Conservation (phyloP, 1,140 invertebrate species). For the Saccostrea glomerata region DNA sequence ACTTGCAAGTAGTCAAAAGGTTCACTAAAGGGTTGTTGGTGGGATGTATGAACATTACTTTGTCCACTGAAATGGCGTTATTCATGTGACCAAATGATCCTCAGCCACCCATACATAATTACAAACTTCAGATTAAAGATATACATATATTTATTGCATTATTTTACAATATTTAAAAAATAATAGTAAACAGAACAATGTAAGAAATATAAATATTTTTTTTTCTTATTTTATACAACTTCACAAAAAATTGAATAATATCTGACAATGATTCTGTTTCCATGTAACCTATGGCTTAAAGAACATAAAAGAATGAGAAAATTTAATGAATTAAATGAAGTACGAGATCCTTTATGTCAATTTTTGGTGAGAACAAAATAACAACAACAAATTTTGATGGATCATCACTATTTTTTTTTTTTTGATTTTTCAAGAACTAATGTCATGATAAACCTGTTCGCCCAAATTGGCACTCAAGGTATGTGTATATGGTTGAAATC, state of each 20-base stretch:
- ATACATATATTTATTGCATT: conserved; percentile 33
- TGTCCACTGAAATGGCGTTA: no score
- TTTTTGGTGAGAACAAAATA: not conserved
- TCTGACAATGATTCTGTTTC: not conserved
- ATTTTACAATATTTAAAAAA: conserved; percentile 37
- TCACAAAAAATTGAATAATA: conserved; percentile 14
- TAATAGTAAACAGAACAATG: conserved; percentile 30
- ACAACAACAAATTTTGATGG: not conserved
- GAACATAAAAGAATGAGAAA: conserved; percentile 4
- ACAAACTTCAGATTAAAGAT: not conserved
- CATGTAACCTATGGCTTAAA: not conserved
- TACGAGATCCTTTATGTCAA: not conserved
- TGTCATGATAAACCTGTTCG: not conserved
- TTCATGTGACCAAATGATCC: no score
- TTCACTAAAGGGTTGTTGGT: no score
- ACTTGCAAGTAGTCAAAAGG: no score
- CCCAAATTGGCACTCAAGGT: not conserved
- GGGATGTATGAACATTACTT: no score
- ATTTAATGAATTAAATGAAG: conserved; percentile 11
- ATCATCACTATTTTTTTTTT: not conserved
- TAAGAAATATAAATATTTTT: conserved; percentile 29
- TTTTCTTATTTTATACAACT: conserved; percentile 28
- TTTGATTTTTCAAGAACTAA: not conserved
- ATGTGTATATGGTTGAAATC: not conserved
- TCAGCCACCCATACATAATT: no score